phyloP scores from a whole-genome alignment of 2,797 vertebrate species.

The Acipenser ruthenus region DNA sequence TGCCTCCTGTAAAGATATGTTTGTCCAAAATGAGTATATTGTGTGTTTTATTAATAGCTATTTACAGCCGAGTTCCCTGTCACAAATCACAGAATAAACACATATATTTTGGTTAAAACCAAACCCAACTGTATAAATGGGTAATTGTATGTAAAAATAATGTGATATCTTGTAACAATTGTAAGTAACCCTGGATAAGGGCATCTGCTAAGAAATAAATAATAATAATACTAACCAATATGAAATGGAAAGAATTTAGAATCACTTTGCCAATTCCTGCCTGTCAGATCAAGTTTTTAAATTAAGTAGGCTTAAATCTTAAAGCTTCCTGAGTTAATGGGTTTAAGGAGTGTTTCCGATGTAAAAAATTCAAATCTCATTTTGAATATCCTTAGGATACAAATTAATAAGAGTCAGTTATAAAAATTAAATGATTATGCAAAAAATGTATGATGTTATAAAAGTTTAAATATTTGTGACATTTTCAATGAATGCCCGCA shows the following conservation, averaged over 20 bases:
- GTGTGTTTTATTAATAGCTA: too few relatives aligned
- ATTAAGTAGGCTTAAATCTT: constrained; percentile 1
- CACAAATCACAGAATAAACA: too few relatives aligned
- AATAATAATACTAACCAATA: background rate
- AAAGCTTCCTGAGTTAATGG: background rate
- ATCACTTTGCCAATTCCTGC: background rate
- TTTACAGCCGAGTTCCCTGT: too few relatives aligned
- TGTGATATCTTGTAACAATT: too few relatives aligned
- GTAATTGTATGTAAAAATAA: too few relatives aligned
- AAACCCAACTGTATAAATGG: too few relatives aligned
- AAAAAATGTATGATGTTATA: background rate
- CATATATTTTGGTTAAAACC: too few relatives aligned
- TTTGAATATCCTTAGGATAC: constrained; percentile 6
- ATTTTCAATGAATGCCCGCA: background rate
- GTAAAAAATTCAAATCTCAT: constrained; percentile 7
- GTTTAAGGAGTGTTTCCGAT: constrained; percentile 2
- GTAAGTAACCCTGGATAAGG: too few relatives aligned
- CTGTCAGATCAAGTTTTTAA: background rate
- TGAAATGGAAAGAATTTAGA: background rate
- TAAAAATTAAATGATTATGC: constrained; percentile 5
- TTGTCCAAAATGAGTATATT: too few relatives aligned
- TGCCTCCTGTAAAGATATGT: too few relatives aligned
- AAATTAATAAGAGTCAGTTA: background rate
- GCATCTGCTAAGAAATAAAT: too few relatives aligned
- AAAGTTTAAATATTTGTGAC: background rate